phyloP scores from a whole-genome alignment of 2,888 invertebrate genomes.

The Teinopalpus imperialis region DNA sequence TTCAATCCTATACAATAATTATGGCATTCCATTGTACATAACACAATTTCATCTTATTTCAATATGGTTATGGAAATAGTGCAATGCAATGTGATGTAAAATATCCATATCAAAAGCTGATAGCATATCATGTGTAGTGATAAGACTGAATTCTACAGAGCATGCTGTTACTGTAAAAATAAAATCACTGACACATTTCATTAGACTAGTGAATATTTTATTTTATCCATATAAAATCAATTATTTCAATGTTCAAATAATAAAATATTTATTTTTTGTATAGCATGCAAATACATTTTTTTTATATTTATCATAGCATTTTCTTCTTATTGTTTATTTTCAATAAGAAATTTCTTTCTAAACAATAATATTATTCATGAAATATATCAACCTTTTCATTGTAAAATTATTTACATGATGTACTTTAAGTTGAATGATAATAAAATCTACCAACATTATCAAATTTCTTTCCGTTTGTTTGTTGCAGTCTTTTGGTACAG shows the following conservation, averaged over 20 bases:
- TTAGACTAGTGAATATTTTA: constrained; percentile 6
- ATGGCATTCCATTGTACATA: constrained; percentile 28
- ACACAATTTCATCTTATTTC: constrained; percentile 26
- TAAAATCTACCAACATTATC: constrained; percentile 6
- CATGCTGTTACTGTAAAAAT: constrained; percentile 34
- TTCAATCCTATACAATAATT: constrained; percentile 27
- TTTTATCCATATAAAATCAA: no score
- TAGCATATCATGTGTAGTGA: constrained; percentile 56
- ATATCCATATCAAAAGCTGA: constrained; percentile 58
- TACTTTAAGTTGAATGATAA: no score
- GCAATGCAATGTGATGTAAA: constrained; percentile 49
- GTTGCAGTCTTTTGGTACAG: constrained; percentile 19
- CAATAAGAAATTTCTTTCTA: no score
- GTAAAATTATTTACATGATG: no score
- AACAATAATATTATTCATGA: no score
- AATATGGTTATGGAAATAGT: constrained; percentile 35
- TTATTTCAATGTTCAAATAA: no score
- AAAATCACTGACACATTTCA: constrained; percentile 3
- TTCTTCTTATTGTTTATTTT: no score
- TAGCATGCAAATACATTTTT: no score
- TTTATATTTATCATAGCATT: no score
- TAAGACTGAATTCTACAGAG: constrained; percentile 48
- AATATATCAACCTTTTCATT: no score
- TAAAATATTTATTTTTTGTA: no score
- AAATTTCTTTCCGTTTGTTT: constrained; percentile 10